A percentile compares a stretch with the other conserved stretches of the same genome.
Evolutionary conservation across 2,113 vertebrate species (phyloP).

Genomic region (Buteo buteo): DNA sequence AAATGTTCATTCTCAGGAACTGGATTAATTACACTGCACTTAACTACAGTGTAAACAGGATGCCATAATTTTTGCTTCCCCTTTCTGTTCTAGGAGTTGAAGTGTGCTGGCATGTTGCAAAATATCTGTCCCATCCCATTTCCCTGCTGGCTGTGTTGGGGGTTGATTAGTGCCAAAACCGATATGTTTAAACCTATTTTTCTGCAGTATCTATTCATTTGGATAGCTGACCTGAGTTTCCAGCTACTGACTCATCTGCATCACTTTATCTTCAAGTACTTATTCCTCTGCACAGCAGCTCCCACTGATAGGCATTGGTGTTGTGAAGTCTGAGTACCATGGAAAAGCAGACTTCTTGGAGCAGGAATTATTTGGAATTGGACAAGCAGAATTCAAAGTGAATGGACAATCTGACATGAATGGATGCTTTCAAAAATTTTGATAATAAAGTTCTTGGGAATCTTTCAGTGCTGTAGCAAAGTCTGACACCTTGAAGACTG

Average conservation of each 20-base stretch:
- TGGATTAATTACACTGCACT: neutral
- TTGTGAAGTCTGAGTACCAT: neutral
- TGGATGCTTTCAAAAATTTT: neutral
- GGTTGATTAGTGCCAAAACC: neutral
- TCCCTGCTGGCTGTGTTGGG: neutral
- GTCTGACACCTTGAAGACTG: neutral
- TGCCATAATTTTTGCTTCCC: neutral
- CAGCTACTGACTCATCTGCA: neutral
- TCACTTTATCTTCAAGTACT: neutral
- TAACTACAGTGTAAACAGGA: neutral
- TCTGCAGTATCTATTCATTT: neutral
- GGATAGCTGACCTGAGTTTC: neutral
- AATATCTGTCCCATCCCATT: neutral
- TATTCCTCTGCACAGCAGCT: neutral
- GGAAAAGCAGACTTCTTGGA: neutral
- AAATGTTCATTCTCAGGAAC: neutral
- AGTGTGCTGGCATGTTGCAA: neutral
- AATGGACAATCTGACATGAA: neutral
- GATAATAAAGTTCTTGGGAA: neutral
- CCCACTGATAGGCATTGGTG: neutral
- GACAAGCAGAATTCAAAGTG: neutral
- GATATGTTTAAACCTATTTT: neutral
- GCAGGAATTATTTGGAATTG: neutral
- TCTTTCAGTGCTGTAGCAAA: neutral
- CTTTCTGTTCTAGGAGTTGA: neutral